phyloP scores from a whole-genome alignment of 2,888 invertebrate species.

The Perizoma affinitatum region DNA sequence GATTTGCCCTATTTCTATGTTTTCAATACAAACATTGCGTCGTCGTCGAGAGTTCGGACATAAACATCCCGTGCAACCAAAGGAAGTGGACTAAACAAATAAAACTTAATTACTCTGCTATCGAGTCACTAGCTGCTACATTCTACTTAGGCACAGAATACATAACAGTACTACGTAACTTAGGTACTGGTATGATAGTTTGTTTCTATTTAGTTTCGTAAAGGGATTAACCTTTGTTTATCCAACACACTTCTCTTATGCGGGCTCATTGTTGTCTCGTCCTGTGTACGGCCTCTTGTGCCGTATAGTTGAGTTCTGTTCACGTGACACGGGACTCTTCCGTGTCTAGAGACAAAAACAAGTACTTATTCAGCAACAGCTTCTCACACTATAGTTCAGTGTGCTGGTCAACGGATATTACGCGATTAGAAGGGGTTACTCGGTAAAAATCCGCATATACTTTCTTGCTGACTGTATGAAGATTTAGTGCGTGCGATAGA shows the following conservation, averaged over 20 bases:
- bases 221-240: slow-evolving; percentile 54
- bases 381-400: slow-evolving; percentile 18
- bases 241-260: slow-evolving; percentile 57
- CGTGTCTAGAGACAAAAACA: slow-evolving; percentile 52
- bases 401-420: slow-evolving; percentile 58
- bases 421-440: slow-evolving; percentile 51
- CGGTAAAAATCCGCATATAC: slow-evolving; percentile 56
- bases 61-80: slow-evolving; percentile 70
- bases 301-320: slow-evolving; percentile 44
- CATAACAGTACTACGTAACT: background rate
- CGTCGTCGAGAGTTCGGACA: slow-evolving; percentile 48
- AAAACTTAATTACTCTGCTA: slow-evolving; percentile 57
- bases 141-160: slow-evolving; percentile 32
- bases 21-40: slow-evolving; percentile 70
- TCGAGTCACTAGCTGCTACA: slow-evolving; percentile 44
- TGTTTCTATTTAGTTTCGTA: slow-evolving; percentile 41
- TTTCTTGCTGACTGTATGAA: slow-evolving; percentile 55
- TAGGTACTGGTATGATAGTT: slow-evolving; percentile 42
- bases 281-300: slow-evolving; percentile 54
- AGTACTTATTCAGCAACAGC: slow-evolving; percentile 54
- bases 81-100: slow-evolving; percentile 69
- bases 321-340: slow-evolving; percentile 43
- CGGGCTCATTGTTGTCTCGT: slow-evolving; percentile 68
- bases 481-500: slow-evolving; percentile 64
- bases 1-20: slow-evolving; percentile 65